A percentile compares a stretch with the other conserved stretches of the same genome.
Conservation (phyloP, 2,888 invertebrate genomes). For the Linnaemya tessellans region DNA sequence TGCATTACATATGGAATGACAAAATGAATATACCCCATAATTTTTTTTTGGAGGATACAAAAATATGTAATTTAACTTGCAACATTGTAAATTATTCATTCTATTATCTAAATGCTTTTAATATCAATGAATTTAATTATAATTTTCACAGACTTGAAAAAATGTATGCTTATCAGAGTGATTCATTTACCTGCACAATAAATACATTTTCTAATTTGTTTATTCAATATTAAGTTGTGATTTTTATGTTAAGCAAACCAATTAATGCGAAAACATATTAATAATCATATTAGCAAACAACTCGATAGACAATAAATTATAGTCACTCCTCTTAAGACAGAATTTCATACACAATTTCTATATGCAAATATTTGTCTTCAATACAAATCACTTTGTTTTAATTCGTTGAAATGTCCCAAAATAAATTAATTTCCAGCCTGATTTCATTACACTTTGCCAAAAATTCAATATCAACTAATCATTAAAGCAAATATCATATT, state of each 20-base stretch:
- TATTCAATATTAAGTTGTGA: background rate
- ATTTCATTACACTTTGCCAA: constrained; percentile 36
- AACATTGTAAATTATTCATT: too few species aligned
- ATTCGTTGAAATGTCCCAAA: background rate
- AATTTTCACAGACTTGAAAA: too few species aligned
- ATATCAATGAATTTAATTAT: too few species aligned
- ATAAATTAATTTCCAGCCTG: constrained; percentile 37
- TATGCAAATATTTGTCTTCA: background rate
- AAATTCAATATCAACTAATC: constrained; percentile 38
- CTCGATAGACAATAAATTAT: background rate
- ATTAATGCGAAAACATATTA: background rate
- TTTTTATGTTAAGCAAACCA: constrained; percentile 6
- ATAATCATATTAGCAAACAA: constrained; percentile 7
- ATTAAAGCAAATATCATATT: constrained; percentile 29
- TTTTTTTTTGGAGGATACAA: too few species aligned
- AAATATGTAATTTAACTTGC: too few species aligned
- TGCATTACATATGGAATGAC: too few species aligned
- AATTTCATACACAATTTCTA: background rate
- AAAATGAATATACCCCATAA: too few species aligned
- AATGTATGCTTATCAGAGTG: too few species aligned
- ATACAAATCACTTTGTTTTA: background rate
- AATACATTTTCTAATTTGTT: background rate
- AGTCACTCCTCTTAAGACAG: background rate
- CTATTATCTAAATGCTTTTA: too few species aligned
- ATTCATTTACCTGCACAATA: background rate